Percentiles rank a stretch among this genome's conserved stretches.
Evolutionary conservation across 2,888 invertebrate genomes (phyloP).

Genomic region (Mystacides longicornis): DNA sequence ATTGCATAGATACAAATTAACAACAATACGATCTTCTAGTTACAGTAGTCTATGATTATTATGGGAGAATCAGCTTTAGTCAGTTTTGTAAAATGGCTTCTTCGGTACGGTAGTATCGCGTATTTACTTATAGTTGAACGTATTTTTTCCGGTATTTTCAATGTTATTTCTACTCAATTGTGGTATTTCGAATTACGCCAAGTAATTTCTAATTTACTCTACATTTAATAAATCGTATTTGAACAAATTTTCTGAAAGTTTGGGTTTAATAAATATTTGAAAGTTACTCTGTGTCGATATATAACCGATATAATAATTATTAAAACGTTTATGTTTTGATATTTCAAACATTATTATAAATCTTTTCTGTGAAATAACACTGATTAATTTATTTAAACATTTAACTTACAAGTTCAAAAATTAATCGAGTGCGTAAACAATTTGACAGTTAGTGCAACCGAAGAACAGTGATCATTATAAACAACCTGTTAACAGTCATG

Average conservation of each 20-base stretch:
- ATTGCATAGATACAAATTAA: no score
- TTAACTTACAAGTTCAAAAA: no score
- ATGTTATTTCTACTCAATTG: no score
- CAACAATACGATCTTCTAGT: neutral
- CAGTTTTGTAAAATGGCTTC: conserved; percentile 22
- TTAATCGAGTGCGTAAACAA: conserved; percentile 16
- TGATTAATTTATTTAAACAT: no score
- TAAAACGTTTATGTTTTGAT: no score
- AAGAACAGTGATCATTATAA: conserved; percentile 20
- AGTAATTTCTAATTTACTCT: neutral
- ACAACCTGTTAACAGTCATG: conserved; percentile 23
- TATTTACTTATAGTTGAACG: conserved; percentile 12
- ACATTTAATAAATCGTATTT: neutral
- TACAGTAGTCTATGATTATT: neutral
- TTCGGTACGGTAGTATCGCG: conserved; percentile 19
- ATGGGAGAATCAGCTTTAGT: neutral
- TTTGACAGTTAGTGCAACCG: conserved; percentile 22
- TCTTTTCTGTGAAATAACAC: no score
- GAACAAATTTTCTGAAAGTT: neutral
- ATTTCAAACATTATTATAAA: no score
- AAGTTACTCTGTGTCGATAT: neutral
- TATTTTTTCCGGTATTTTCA: conserved; percentile 14
- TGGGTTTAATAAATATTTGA: neutral
- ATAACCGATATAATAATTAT: conserved; percentile 4
- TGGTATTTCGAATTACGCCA: neutral